Evolutionary conservation across 2,797 vertebrate species (phyloP).

Genomic region (Enteromius afrohamiltoni): DNA sequence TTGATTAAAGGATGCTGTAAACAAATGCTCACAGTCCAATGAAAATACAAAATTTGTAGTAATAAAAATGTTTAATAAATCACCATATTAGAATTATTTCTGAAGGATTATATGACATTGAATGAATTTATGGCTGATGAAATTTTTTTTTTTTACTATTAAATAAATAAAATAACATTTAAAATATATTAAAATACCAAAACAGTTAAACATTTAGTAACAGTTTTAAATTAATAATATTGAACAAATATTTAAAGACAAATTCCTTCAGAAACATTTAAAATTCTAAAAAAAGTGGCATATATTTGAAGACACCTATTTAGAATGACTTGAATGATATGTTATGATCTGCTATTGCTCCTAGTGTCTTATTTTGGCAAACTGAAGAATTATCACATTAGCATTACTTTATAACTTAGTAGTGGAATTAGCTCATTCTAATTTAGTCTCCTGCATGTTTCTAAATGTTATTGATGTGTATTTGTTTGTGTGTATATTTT

Average conservation of each 20-base stretch:
- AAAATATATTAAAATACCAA: not conserved
- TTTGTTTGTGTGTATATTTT: conserved; percentile 55
- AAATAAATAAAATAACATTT: not conserved
- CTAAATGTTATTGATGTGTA: conserved; percentile 34
- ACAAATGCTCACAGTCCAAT: not conserved
- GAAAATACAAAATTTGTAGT: not conserved
- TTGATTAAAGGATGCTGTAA: not conserved
- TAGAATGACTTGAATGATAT: not conserved
- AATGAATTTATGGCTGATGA: not conserved
- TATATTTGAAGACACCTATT: not conserved
- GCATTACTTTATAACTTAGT: not conserved
- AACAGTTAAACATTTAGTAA: not conserved
- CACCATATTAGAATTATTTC: not conserved
- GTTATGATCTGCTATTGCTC: not conserved
- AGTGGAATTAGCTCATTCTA: not conserved
- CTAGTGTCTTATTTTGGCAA: not conserved
- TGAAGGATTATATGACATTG: not conserved
- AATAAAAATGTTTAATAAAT: not conserved
- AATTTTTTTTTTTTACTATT: not conserved
- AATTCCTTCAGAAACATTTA: not conserved
- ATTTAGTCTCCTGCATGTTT: not conserved
- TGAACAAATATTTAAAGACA: not conserved
- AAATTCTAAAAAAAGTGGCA: not conserved
- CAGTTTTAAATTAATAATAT: not conserved
- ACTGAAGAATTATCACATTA: not conserved